phyloP scores from a whole-genome alignment of 2,113 vertebrate genomes.

The Trinectes maculatus region DNA sequence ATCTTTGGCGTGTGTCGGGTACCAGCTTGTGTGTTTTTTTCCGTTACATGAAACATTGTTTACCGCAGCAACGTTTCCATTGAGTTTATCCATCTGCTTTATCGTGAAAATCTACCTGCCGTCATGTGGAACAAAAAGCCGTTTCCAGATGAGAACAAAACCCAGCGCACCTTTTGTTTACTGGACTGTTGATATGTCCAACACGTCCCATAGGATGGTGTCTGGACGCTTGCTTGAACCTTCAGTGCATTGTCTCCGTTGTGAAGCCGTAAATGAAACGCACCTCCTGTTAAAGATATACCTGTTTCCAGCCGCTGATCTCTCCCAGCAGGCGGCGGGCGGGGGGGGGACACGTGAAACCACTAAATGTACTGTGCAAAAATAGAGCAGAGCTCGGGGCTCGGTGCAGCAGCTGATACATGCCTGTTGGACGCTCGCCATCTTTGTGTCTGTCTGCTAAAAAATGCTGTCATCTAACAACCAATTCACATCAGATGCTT shows the following conservation, averaged over 20 bases:
- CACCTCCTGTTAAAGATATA: slow-evolving; percentile 57
- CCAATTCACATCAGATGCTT: slow-evolving; percentile 70
- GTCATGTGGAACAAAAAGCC: not conserved
- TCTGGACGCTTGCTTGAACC: slow-evolving; percentile 23
- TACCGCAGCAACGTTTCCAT: too few relatives aligned
- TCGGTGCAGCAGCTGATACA: slow-evolving; percentile 52
- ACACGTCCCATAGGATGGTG: slow-evolving; percentile 23
- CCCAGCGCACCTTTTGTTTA: slow-evolving; percentile 39
- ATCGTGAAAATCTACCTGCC: not conserved
- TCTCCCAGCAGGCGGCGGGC: slow-evolving; percentile 47
- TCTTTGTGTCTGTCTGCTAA: slow-evolving; percentile 37
- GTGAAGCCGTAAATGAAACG: slow-evolving; percentile 52
- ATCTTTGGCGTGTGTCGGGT: too few relatives aligned
- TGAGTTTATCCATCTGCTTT: too few relatives aligned
- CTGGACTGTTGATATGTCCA: not conserved
- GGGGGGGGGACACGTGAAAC: slow-evolving; percentile 53
- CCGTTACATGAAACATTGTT: too few relatives aligned
- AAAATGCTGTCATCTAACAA: slow-evolving; percentile 71
- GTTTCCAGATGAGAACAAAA: slow-evolving; percentile 1
- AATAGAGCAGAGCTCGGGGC: slow-evolving; percentile 52
- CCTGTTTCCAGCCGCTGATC: slow-evolving; percentile 60
- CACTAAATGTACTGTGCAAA: slow-evolving; percentile 42
- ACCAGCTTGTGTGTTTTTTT: too few relatives aligned
- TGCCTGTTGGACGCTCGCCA: slow-evolving; percentile 52
- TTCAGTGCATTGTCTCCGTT: slow-evolving; percentile 29